A percentile compares a stretch with the other conserved stretches of the same genome.
These are phyloP conservation scores for Eupithecia dodoneata DNA, from an alignment of 2,888 invertebrate genomes.

Conservation along the genomic window DNA sequence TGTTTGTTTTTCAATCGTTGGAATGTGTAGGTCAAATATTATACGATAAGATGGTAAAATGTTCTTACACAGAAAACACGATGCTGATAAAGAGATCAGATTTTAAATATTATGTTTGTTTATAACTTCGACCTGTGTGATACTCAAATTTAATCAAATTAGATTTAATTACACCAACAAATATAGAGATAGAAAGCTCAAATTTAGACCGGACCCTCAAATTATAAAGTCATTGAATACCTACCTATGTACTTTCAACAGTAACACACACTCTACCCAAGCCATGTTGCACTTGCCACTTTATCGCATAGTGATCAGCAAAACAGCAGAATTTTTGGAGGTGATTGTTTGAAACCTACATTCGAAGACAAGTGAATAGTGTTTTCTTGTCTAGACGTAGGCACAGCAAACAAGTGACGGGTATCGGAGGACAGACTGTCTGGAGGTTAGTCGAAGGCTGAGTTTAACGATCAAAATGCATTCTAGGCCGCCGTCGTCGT, in stretches of 20 bases:
- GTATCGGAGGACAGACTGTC: conserved; percentile 62
- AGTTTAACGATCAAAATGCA: conserved; percentile 42
- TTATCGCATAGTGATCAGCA: conserved; percentile 12
- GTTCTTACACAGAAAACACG: neutral
- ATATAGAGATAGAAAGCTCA: neutral
- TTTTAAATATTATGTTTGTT: neutral
- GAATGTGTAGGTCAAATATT: neutral
- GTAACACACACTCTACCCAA: conserved; percentile 4
- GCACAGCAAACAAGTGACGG: conserved; percentile 55
- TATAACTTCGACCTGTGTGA: neutral
- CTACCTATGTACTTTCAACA: neutral
- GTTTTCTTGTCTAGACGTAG: conserved; percentile 63
- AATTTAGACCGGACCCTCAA: neutral
- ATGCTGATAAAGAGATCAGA: neutral
- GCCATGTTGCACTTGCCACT: too few relatives aligned
- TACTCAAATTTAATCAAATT: neutral
- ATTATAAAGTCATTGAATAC: conserved; percentile 1
- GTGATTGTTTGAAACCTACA: conserved; percentile 40
- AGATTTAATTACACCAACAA: neutral
- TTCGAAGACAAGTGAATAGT: conserved; percentile 53
- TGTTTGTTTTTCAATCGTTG: conserved; percentile 1
- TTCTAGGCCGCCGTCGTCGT: conserved; percentile 30
- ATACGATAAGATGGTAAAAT: neutral
- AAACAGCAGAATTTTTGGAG: conserved; percentile 20
- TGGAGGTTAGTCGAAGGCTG: conserved; percentile 42